Percentiles rank a stretch among this genome's conserved stretches.
phyloP scores from a whole-genome alignment of 2,797 vertebrate species.

The Leuciscus waleckii region DNA sequence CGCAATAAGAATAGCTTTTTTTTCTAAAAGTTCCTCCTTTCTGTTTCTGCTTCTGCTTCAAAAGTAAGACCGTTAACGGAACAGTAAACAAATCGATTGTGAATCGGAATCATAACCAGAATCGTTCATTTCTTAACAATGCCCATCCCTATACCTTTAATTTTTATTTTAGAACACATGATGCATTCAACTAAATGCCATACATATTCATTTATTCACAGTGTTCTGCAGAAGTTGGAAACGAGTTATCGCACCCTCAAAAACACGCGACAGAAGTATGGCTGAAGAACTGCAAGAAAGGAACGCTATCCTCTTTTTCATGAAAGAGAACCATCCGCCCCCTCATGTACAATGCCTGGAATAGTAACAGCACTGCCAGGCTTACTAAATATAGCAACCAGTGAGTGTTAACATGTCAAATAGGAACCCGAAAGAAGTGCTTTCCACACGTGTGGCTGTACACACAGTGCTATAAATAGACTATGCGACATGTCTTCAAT shows the following conservation, averaged over 20 bases:
- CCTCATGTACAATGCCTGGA: slow-evolving; percentile 82
- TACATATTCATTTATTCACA: neutral
- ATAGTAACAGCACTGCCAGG: slow-evolving; percentile 83
- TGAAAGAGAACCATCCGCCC: slow-evolving; percentile 70
- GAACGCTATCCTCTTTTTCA: slow-evolving; percentile 69
- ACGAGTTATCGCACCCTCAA: slow-evolving; percentile 42
- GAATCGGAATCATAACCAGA: neutral
- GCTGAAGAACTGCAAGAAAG: slow-evolving; percentile 66
- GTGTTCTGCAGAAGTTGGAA: slow-evolving; percentile 7
- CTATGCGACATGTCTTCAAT: slow-evolving; percentile 35
- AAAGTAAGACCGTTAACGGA: neutral
- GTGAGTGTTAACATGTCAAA: slow-evolving; percentile 83
- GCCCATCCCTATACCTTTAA: neutral
- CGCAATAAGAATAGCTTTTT: neutral
- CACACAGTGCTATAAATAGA: slow-evolving; percentile 63
- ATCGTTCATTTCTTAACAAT: neutral
- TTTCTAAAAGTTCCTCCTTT: neutral
- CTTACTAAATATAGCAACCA: slow-evolving; percentile 84
- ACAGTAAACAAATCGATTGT: neutral
- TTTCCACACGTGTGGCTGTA: slow-evolving; percentile 72
- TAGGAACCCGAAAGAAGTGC: slow-evolving; percentile 71
- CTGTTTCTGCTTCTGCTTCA: neutral
- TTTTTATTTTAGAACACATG: neutral
- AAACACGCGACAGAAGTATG: slow-evolving; percentile 54
- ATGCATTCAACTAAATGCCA: neutral